A percentile compares a stretch with the other conserved stretches of the same genome.
These are phyloP conservation scores for Tamandua tetradactyla DNA, from an alignment of 2,797 vertebrate genomes.

Conservation along the genomic window DNA sequence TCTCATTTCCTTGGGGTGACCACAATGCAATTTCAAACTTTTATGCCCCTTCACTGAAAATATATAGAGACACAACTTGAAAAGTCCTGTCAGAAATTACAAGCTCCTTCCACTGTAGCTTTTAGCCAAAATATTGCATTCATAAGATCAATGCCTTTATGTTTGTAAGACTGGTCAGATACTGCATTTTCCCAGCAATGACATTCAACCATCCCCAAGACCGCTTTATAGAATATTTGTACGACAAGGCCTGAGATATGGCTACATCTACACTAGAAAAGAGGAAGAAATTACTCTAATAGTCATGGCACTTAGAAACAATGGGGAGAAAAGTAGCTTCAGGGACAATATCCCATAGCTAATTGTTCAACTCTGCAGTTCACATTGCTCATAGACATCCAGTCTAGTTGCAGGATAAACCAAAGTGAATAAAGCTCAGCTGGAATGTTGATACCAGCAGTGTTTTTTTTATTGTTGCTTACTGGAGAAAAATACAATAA, in stretches of 20 bases:
- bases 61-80: constrained; percentile 21
- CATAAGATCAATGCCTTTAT: constrained; percentile 34
- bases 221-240: constrained; percentile 50
- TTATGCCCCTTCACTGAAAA: background rate
- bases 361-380: constrained; percentile 34
- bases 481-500: background rate
- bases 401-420: constrained; percentile 27
- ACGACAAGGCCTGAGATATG: constrained; percentile 14
- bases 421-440: constrained; percentile 30
- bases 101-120: background rate
- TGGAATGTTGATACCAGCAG: background rate
- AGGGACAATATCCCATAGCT: constrained; percentile 33
- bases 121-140: constrained; percentile 1
- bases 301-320: constrained; percentile 13
- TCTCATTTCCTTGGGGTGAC: background rate
- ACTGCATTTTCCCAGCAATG: constrained; percentile 27
- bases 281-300: constrained; percentile 54
- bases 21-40: background rate
- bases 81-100: constrained; percentile 36
- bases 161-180: constrained; percentile 45
- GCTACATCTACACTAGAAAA: background rate
- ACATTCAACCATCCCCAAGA: constrained; percentile 37
- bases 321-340: constrained; percentile 13
- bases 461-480: constrained; percentile 27
- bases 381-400: background rate